These are phyloP conservation scores for Caenorhabditis afra DNA, from an alignment of 2,888 invertebrate species.

Conservation along the genomic window DNA sequence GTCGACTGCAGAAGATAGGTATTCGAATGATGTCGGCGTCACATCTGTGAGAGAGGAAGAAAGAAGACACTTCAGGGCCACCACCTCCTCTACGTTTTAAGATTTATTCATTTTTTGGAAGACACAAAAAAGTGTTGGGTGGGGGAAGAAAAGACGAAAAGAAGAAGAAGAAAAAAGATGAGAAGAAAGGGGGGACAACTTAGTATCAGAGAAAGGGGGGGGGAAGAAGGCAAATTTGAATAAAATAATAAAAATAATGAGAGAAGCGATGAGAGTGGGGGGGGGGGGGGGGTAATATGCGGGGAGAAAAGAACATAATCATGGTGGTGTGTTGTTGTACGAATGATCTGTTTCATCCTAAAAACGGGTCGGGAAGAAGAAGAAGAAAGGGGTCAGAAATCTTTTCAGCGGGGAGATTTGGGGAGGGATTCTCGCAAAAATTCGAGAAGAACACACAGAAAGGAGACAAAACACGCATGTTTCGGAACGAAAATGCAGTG, in stretches of 20 bases:
- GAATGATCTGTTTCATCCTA: slow-evolving; percentile 48
- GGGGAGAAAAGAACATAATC: slow-evolving; percentile 15
- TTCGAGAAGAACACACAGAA: slow-evolving; percentile 42
- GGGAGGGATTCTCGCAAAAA: slow-evolving; percentile 46
- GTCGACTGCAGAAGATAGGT: slow-evolving; percentile 7
- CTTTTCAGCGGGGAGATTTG: slow-evolving; percentile 42
- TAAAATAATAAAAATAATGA: too few relatives aligned
- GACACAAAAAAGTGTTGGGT: slow-evolving; percentile 26
- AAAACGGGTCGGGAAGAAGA: slow-evolving; percentile 13
- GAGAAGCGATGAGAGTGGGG: neutral
- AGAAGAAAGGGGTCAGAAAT: slow-evolving; percentile 28
- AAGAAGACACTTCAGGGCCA: slow-evolving; percentile 19
- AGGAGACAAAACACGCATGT: slow-evolving; percentile 21
- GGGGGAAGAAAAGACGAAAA: slow-evolving; percentile 10
- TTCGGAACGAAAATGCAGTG: slow-evolving; percentile 35
- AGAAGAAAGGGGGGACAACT: slow-evolving; percentile 7
- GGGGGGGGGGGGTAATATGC: slow-evolving; percentile 25
- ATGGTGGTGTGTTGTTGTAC: slow-evolving; percentile 14
- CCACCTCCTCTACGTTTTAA: slow-evolving; percentile 24
- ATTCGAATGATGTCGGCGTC: slow-evolving; percentile 44
- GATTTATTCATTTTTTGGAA: slow-evolving; percentile 37
- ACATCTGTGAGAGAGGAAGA: slow-evolving; percentile 6
- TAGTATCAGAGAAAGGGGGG: neutral
- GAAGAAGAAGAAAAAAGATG: slow-evolving; percentile 14
- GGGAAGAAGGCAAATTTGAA: slow-evolving; percentile 2